These are phyloP conservation scores for Meloidogyne exigua DNA, from an alignment of 1,140 invertebrate species.

Conservation along the genomic window DNA sequence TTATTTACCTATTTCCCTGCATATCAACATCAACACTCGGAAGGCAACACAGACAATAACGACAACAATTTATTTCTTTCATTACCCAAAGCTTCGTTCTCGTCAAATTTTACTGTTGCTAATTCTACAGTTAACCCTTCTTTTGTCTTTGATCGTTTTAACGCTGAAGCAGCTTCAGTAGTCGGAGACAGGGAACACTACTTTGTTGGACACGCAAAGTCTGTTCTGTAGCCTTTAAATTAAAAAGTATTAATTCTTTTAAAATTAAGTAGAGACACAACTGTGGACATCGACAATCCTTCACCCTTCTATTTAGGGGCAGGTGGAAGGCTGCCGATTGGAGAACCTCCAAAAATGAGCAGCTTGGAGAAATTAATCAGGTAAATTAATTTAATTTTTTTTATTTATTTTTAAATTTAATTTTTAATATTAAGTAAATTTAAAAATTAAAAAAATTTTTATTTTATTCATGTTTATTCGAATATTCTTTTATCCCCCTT, in stretches of 20 bases:
- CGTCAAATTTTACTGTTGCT: not conserved
- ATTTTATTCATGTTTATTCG: conserved; percentile 1
- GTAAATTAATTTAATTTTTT: not conserved
- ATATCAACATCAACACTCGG: not conserved
- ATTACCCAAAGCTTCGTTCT: not conserved
- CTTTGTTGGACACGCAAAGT: not conserved
- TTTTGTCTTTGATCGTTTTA: not conserved
- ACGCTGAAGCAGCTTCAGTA: not conserved
- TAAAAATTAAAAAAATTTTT: not conserved
- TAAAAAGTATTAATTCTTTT: too few relatives aligned
- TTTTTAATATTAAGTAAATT: not conserved
- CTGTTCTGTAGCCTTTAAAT: too few relatives aligned
- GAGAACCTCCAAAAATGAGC: not conserved
- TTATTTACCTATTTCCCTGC: not conserved
- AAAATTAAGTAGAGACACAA: not conserved
- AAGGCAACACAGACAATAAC: not conserved
- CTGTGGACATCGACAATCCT: not conserved
- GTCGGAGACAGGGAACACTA: not conserved
- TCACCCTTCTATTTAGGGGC: not conserved
- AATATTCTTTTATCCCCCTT: not conserved
- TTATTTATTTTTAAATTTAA: not conserved
- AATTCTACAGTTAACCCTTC: not conserved
- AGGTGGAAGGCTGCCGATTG: not conserved
- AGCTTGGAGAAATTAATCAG: not conserved
- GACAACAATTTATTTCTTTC: not conserved